These are phyloP conservation scores for Glareola pratincola DNA, from an alignment of 2,113 vertebrate genomes.

Conservation along the genomic window DNA sequence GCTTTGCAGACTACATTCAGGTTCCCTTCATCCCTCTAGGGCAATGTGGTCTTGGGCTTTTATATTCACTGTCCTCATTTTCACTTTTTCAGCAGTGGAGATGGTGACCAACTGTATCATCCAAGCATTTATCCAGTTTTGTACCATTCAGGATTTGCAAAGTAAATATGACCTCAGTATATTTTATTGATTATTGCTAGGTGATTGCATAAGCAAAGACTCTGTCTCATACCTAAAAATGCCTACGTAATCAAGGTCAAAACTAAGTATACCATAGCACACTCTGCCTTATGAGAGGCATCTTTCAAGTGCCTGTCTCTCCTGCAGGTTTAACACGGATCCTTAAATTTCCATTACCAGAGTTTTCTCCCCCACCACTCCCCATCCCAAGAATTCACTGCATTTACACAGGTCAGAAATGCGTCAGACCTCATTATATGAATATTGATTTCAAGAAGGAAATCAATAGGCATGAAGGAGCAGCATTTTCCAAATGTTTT, in stretches of 20 bases:
- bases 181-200: not conserved
- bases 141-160: not conserved
- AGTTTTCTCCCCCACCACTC: not conserved
- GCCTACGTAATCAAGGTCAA: not conserved
- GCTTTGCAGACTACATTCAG: not conserved
- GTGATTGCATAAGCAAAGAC: not conserved
- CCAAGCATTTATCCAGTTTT: not conserved
- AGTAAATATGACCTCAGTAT: not conserved
- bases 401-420: slow-evolving; percentile 36
- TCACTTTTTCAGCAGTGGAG: not conserved
- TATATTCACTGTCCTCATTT: not conserved
- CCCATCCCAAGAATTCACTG: not conserved
- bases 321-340: not conserved
- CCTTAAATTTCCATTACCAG: slow-evolving; percentile 21
- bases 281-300: not conserved
- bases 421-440: slow-evolving; percentile 28
- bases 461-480: slow-evolving; percentile 27
- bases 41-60: accelerated
- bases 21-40: not conserved
- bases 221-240: not conserved
- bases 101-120: not conserved
- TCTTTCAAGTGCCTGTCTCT: not conserved
- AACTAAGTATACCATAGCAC: not conserved
- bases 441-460: slow-evolving; percentile 51
- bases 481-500: slow-evolving; percentile 38